phyloP scores from a whole-genome alignment of 2,888 invertebrate genomes.

The Patella ulyssiponensis region DNA sequence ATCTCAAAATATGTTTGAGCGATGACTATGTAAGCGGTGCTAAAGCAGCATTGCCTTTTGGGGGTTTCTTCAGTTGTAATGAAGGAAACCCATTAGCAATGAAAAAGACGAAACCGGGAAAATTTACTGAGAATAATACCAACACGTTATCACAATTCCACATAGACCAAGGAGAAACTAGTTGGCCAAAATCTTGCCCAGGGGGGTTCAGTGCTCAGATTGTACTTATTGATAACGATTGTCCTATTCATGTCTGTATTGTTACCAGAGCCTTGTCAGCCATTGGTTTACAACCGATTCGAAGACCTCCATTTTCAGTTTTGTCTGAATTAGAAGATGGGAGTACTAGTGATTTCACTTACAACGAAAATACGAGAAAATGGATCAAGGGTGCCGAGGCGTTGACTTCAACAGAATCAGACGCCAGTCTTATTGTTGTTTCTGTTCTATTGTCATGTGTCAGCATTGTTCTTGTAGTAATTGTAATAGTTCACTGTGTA shows the following conservation, averaged over 20 bases:
- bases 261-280: conserved; percentile 49
- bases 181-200: conserved; percentile 2
- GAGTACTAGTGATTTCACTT: neutral
- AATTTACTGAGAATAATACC: neutral
- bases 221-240: conserved; percentile 51
- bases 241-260: conserved; percentile 58
- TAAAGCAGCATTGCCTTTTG: conserved; percentile 10
- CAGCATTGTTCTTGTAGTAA: too few species aligned
- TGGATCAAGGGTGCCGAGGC: neutral
- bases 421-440: too few species aligned
- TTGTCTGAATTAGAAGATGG: neutral
- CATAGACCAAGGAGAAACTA: conserved; percentile 28
- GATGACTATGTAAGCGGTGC: conserved; percentile 14
- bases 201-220: conserved; percentile 56
- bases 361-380: neutral
- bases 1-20: conserved; percentile 22
- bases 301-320: conserved; percentile 53
- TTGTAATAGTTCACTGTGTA: too few species aligned
- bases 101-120: neutral
- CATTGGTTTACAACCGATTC: conserved; percentile 46
- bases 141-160: conserved; percentile 23
- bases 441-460: too few species aligned
- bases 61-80: conserved; percentile 19
- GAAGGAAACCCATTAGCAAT: conserved; percentile 20
- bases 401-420: too few species aligned